Conservation (phyloP, 1,140 invertebrate genomes). For the Temnothorax longispinosus region DNA sequence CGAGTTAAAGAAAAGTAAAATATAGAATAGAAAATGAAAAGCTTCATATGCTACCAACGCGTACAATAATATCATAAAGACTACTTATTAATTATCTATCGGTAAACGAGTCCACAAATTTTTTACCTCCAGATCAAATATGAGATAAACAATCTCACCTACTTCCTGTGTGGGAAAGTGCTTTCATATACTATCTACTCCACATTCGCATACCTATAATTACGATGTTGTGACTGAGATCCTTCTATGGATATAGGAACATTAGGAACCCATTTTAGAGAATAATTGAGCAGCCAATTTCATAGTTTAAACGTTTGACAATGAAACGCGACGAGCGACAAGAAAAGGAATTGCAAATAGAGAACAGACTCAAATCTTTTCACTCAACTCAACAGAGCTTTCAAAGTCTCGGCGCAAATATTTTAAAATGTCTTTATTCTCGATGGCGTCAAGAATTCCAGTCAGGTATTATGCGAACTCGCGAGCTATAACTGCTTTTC, state of each 20-base stretch:
- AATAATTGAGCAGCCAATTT: neutral
- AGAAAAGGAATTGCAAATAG: neutral
- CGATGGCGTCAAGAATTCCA: conserved; percentile 27
- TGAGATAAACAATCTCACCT: conserved; percentile 32
- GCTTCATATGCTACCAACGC: neutral
- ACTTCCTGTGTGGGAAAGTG: conserved; percentile 37
- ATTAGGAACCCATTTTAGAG: neutral
- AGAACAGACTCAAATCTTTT: neutral
- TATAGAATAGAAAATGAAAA: neutral
- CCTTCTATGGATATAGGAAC: neutral
- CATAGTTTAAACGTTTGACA: neutral
- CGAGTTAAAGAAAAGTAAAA: neutral
- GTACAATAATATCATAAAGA: neutral
- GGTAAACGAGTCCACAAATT: neutral
- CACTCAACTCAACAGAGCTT: neutral
- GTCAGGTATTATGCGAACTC: conserved; percentile 31
- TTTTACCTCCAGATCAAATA: neutral
- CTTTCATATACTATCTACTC: neutral
- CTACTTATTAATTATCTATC: conserved; percentile 2
- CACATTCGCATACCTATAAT: conserved; percentile 3
- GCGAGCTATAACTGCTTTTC: conserved; percentile 30
- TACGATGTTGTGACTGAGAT: conserved; percentile 25
- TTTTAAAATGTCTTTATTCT: conserved; percentile 30
- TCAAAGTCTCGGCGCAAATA: conserved; percentile 5
- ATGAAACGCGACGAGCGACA: neutral